These are phyloP conservation scores for Maniola hyperantus DNA, from an alignment of 2,888 invertebrate genomes.

Conservation along the genomic window DNA sequence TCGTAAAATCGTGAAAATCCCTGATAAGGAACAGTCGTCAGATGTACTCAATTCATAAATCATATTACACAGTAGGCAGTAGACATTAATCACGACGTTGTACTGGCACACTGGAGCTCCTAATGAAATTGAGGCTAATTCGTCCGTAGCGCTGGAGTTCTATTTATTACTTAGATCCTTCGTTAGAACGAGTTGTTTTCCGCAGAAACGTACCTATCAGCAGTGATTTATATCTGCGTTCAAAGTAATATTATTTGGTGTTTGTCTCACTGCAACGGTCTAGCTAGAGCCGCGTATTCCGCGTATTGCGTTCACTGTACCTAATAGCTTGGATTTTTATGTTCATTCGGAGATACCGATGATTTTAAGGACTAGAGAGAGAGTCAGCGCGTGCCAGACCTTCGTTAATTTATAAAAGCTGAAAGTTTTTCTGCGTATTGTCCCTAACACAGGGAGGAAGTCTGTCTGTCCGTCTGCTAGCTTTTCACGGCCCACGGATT, in stretches of 20 bases:
- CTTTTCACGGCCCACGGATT: too few species aligned
- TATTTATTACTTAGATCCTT: constrained; percentile 56
- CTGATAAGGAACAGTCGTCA: constrained; percentile 22
- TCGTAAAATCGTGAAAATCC: neutral
- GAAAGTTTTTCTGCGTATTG: too few species aligned
- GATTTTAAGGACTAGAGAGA: too few species aligned
- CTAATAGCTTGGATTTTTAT: too few species aligned
- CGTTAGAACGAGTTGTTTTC: constrained; percentile 53
- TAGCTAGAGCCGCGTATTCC: too few species aligned
- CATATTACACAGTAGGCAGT: constrained; percentile 27
- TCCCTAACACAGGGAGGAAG: too few species aligned
- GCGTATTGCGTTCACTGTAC: neutral
- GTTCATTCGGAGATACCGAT: too few species aligned
- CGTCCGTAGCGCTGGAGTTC: constrained; percentile 46
- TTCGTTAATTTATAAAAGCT: too few species aligned
- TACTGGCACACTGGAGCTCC: constrained; percentile 51
- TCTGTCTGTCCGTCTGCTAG: too few species aligned
- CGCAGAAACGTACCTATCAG: constrained; percentile 52
- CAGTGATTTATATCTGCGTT: constrained; percentile 67
- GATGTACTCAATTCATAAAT: constrained; percentile 31
- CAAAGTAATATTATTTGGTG: constrained; percentile 47
- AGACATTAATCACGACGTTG: constrained; percentile 55
- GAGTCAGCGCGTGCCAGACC: too few species aligned
- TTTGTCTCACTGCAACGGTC: neutral
- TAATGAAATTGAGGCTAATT: constrained; percentile 63